Evolutionary conservation across 2,888 invertebrate genomes (phyloP).

Genomic region (Teleogryllus oceanicus): DNA sequence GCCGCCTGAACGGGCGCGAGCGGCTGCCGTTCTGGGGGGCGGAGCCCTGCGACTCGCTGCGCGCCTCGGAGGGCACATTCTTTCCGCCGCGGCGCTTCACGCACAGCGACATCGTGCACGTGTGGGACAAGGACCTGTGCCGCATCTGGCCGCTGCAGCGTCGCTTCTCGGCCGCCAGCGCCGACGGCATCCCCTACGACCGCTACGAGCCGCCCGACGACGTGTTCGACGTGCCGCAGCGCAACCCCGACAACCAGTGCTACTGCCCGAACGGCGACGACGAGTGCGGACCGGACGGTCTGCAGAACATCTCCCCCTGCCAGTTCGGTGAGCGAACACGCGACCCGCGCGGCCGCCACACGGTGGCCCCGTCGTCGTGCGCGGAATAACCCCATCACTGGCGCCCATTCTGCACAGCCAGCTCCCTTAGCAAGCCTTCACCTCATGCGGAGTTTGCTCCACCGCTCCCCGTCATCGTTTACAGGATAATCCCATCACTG

Average conservation of each 20-base stretch:
- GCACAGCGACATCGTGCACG: slow-evolving; percentile 63
- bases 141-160: slow-evolving; percentile 73
- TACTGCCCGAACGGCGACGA: slow-evolving; percentile 66
- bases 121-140: slow-evolving; percentile 86
- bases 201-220: slow-evolving; percentile 68
- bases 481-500: too few relatives aligned
- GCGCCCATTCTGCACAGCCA: too few relatives aligned
- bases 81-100: slow-evolving; percentile 75
- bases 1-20: slow-evolving; percentile 71
- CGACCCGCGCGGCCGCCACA: too few relatives aligned
- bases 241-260: slow-evolving; percentile 69
- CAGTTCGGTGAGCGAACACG: slow-evolving; percentile 66
- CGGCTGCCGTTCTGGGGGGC: slow-evolving; percentile 72
- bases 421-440: too few relatives aligned
- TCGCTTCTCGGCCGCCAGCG: slow-evolving; percentile 64
- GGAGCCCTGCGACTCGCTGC: slow-evolving; percentile 62
- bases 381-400: too few relatives aligned
- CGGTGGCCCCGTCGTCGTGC: too few relatives aligned
- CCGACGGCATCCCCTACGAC: slow-evolving; percentile 66
- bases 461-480: too few relatives aligned
- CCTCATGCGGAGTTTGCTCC: too few relatives aligned
- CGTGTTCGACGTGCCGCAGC: slow-evolving; percentile 58
- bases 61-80: slow-evolving; percentile 76
- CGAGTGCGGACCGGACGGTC: slow-evolving; percentile 66
- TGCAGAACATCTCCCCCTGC: slow-evolving; percentile 83